Percentiles rank a stretch among this genome's conserved stretches.
Evolutionary conservation across 2,113 vertebrate genomes (phyloP).

Genomic region (Pogonocichla stellata): DNA sequence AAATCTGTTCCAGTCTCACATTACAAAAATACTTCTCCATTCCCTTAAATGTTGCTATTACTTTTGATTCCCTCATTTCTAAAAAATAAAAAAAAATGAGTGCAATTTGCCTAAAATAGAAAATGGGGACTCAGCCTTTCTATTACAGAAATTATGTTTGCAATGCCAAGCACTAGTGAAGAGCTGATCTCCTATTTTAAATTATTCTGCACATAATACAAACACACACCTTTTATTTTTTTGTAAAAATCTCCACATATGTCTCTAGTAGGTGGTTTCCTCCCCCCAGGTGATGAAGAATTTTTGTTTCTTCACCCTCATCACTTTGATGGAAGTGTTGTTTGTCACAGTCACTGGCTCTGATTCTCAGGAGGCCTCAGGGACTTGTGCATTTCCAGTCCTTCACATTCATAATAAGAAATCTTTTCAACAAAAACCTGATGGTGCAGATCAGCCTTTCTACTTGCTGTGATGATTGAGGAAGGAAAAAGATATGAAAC

Average conservation of each 20-base stretch:
- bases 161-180: not conserved
- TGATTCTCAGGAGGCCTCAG: not conserved
- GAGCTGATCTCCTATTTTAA: not conserved
- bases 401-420: not conserved
- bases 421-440: not conserved
- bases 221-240: not conserved
- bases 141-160: not conserved
- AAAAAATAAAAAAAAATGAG: not conserved
- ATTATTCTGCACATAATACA: not conserved
- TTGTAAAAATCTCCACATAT: not conserved
- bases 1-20: not conserved
- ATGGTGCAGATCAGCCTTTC: not conserved
- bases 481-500: not conserved
- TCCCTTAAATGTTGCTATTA: not conserved
- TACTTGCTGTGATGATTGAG: not conserved
- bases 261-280: not conserved
- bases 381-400: not conserved
- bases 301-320: not conserved
- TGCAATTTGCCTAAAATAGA: not conserved
- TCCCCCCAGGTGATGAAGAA: accelerated
- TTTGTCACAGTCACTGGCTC: not conserved
- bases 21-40: not conserved
- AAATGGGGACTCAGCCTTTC: not conserved
- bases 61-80: not conserved
- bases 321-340: not conserved